These are phyloP conservation scores for Cervus canadensis DNA, from an alignment of 2,113 vertebrate species.

Conservation along the genomic window DNA sequence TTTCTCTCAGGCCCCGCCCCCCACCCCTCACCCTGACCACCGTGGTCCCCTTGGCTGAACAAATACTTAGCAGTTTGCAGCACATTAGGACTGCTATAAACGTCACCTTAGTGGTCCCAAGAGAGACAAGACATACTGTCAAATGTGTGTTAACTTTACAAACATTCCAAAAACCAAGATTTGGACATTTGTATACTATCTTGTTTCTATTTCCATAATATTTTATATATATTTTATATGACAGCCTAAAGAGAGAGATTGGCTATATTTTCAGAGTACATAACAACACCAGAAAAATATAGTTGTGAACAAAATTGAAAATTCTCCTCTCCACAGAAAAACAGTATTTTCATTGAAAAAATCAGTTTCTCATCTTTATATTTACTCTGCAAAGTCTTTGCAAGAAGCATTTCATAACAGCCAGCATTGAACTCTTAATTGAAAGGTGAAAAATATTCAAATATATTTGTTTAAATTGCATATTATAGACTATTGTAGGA, in stretches of 20 bases:
- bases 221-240: background rate
- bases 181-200: background rate
- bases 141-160: conserved; percentile 14
- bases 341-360: background rate
- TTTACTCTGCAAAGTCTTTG: background rate
- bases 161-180: conserved; percentile 1
- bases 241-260: background rate
- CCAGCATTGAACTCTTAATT: background rate
- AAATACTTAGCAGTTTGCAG: background rate
- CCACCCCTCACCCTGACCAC: background rate
- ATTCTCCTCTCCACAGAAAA: background rate
- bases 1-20: background rate
- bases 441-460: background rate
- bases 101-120: background rate
- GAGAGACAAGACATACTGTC: background rate
- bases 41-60: background rate
- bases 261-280: background rate
- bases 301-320: background rate
- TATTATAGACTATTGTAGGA: background rate
- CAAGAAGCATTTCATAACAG: background rate
- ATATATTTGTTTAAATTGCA: background rate
- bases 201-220: background rate
- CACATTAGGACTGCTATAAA: background rate
- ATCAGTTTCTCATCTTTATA: background rate
- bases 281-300: background rate